Evolutionary conservation across 2,888 invertebrate genomes (phyloP).

Genomic region (Didymodactylos carnosus): DNA sequence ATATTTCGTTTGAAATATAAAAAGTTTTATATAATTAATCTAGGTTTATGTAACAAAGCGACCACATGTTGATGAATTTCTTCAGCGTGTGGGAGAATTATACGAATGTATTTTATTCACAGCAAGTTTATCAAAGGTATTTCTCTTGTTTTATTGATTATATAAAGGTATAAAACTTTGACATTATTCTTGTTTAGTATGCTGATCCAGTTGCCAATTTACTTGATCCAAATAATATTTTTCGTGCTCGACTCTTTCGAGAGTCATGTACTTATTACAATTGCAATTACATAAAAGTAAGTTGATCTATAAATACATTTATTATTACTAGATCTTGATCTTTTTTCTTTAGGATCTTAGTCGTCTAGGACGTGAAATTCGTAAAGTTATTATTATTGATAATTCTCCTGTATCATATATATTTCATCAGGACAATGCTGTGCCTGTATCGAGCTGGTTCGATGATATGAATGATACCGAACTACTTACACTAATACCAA

Average conservation of each 20-base stretch:
- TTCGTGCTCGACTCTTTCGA: slow-evolving; percentile 75
- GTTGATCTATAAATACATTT: not conserved
- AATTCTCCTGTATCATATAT: slow-evolving; percentile 99
- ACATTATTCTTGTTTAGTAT: slow-evolving; percentile 44
- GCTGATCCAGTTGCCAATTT: slow-evolving; percentile 98
- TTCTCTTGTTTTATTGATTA: no score
- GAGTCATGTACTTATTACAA: slow-evolving; percentile 99
- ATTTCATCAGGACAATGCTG: slow-evolving; percentile 99
- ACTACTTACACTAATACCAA: slow-evolving; percentile 82
- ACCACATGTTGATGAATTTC: slow-evolving; percentile 95
- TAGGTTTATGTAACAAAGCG: slow-evolving; percentile 74
- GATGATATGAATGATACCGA: slow-evolving; percentile 95
- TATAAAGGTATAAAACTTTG: no score
- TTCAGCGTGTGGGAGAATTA: slow-evolving; percentile 85
- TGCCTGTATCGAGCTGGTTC: slow-evolving; percentile 98
- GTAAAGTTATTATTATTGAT: slow-evolving; percentile 90
- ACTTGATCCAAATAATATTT: slow-evolving; percentile 84
- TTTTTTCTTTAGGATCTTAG: slow-evolving; percentile 91
- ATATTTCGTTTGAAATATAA: no score
- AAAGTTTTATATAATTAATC: not conserved
- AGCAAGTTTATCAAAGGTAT: slow-evolving; percentile 78
- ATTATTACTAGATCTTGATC: no score
- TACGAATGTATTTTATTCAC: slow-evolving; percentile 99
- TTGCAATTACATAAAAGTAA: slow-evolving; percentile 40
- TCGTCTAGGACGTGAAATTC: slow-evolving; percentile 80